These are phyloP conservation scores for Sitophilus oryzae DNA, from an alignment of 1,140 invertebrate species.

Conservation along the genomic window DNA sequence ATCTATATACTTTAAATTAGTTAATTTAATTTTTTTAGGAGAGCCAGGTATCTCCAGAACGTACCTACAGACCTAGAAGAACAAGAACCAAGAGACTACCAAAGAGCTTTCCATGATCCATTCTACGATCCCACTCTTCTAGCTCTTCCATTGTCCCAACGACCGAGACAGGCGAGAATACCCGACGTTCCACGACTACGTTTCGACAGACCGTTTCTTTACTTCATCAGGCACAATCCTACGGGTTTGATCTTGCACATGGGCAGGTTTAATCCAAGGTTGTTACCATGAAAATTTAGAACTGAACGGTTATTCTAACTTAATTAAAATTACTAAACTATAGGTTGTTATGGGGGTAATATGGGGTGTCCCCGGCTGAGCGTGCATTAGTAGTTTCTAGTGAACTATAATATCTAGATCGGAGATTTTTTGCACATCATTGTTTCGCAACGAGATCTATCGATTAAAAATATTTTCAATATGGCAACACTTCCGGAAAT, in stretches of 20 bases:
- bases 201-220: conserved; percentile 79
- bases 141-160: conserved; percentile 56
- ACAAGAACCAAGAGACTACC: conserved; percentile 28
- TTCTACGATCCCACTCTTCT: conserved; percentile 55
- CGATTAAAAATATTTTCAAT: no score
- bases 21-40: background rate
- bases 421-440: no score
- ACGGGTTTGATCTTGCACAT: conserved; percentile 79
- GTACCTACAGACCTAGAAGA: background rate
- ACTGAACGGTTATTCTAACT: no score
- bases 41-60: background rate
- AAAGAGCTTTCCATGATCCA: conserved; percentile 57
- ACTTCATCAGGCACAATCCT: conserved; percentile 79
- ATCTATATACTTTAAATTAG: no score
- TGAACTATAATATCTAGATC: no score
- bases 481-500: no score
- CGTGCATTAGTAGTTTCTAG: no score
- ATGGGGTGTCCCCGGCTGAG: no score
- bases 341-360: no score
- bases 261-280: conserved; percentile 75
- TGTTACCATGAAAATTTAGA: conserved; percentile 62
- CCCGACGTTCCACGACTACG: conserved; percentile 66
- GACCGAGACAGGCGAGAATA: conserved; percentile 63
- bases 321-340: no score
- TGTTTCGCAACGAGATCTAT: no score